Percentiles rank a stretch among this genome's conserved stretches.
Evolutionary conservation across 2,888 invertebrate genomes (phyloP).

Genomic region (Cylloceria caligata): DNA sequence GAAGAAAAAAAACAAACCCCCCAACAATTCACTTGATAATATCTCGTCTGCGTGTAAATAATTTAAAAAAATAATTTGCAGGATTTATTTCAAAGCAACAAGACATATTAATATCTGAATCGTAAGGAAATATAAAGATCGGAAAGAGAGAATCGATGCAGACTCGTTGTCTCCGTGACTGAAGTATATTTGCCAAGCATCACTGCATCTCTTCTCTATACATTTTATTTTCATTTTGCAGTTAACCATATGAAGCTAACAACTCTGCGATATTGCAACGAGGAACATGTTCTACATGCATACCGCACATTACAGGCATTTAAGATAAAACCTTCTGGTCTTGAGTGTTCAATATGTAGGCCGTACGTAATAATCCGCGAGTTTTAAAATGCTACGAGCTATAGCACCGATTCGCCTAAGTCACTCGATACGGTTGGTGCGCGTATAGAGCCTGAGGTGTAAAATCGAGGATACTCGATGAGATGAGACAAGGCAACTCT

Average conservation of each 20-base stretch:
- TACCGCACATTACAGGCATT: constrained; percentile 15
- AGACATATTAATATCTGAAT: neutral
- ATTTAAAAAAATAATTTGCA: too few relatives aligned
- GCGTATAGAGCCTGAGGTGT: constrained; percentile 25
- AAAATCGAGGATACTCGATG: constrained; percentile 57
- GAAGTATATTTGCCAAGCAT: neutral
- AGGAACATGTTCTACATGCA: neutral
- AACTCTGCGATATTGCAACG: neutral
- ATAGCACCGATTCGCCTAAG: constrained; percentile 3
- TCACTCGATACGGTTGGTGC: neutral
- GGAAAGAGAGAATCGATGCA: neutral
- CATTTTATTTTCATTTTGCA: constrained; percentile 1
- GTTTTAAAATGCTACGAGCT: constrained; percentile 42
- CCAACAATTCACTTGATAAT: too few relatives aligned
- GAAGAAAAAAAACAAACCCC: too few relatives aligned
- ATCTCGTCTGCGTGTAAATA: too few relatives aligned
- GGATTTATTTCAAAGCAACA: neutral
- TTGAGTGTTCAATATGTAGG: constrained; percentile 57
- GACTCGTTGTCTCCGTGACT: neutral
- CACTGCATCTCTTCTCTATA: neutral
- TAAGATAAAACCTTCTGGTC: constrained; percentile 59
- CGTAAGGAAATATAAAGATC: neutral
- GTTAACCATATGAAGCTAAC: neutral
- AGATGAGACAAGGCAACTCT: constrained; percentile 43
- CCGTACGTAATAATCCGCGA: constrained; percentile 60